Base-by-base conservation (phyloP, 1,140 invertebrate genomes). In the Aphelenchoides fujianensis region DNA sequence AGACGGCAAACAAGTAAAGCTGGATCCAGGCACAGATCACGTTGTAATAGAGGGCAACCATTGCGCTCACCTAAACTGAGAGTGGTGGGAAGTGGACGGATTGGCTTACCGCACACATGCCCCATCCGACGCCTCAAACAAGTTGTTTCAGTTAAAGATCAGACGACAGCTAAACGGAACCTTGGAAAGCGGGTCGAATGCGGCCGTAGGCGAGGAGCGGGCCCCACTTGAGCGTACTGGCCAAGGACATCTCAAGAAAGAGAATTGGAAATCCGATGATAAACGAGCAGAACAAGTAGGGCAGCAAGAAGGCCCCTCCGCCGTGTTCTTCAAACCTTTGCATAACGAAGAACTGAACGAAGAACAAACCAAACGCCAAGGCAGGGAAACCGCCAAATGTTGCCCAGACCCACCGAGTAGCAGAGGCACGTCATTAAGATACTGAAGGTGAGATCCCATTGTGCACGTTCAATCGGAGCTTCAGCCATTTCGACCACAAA, bases 21-120 rank as follows among this genome's bases (percentile, higher is more conserved):
- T 95, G 89, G n/a, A 91, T 90, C 89, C 93, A 95, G 16, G 92
- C 91, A 82, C 95, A 92, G 82, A 97, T 93, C 69, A 95, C 91
- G 85, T 92, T 94, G 85, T 95, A 95, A 85, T 95, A 96, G 16
- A 93, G 94, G 12, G 66, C 59, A 27, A 69, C 30, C 9, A 69
- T 28, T 12, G 32, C 27, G 16, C 62, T 69, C 30, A n/a, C n/a
- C n/a, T n/a, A n/a, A n/a, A n/a, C n/a, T n/a, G n/a, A n/a, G n/a
- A n/a, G n/a, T n/a, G n/a, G n/a, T n/a, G n/a, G n/a, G n/a, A n/a
- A n/a, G n/a, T n/a, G n/a, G n/a, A n/a, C n/a, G n/a, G n/a, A n/a
- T n/a, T n/a, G n/a, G n/a, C n/a, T n/a, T n/a, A n/a, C 34, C 19
- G 23, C 1, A 5, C 12, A 16, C 67, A 69, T 69, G 12, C n/a